Evolutionary conservation across 2,797 vertebrate genomes (phyloP).

Genomic region (Scolopax bukidnonensis): DNA sequence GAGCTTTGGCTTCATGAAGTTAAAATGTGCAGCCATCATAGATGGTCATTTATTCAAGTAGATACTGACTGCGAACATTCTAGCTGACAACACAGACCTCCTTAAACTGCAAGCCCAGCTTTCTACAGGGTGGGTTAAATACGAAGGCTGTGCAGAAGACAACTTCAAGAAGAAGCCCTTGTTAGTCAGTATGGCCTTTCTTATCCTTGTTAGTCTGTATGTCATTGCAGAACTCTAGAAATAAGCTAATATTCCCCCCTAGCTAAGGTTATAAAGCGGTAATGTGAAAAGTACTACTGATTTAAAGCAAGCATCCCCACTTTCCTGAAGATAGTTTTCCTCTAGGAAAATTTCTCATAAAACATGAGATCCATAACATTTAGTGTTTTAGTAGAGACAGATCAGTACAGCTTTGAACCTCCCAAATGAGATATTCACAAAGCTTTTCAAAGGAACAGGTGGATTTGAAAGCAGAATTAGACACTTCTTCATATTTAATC

Average conservation of each 20-base stretch:
- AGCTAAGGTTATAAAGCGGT: neutral
- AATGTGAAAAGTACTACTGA: neutral
- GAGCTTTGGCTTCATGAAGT: neutral
- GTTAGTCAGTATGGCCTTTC: neutral
- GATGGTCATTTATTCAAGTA: neutral
- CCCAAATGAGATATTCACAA: neutral
- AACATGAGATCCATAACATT: neutral
- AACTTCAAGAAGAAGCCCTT: neutral
- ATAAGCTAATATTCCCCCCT: neutral
- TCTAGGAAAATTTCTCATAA: neutral
- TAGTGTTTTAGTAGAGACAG: neutral
- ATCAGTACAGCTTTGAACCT: neutral
- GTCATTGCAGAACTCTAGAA: neutral
- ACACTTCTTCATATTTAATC: neutral
- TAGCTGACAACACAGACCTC: neutral
- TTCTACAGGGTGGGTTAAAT: neutral
- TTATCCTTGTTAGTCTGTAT: neutral
- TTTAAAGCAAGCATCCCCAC: neutral
- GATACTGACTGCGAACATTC: neutral
- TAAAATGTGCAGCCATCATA: neutral
- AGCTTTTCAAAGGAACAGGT: constrained; percentile 9
- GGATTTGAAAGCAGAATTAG: constrained; percentile 19
- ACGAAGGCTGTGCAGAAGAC: neutral
- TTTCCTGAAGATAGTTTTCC: neutral
- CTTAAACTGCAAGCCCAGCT: neutral